Evolutionary conservation across 2,888 invertebrate species (phyloP), one percentile per base, ranked within the genome.

Genomic region (Embidobia sp.): DNA sequence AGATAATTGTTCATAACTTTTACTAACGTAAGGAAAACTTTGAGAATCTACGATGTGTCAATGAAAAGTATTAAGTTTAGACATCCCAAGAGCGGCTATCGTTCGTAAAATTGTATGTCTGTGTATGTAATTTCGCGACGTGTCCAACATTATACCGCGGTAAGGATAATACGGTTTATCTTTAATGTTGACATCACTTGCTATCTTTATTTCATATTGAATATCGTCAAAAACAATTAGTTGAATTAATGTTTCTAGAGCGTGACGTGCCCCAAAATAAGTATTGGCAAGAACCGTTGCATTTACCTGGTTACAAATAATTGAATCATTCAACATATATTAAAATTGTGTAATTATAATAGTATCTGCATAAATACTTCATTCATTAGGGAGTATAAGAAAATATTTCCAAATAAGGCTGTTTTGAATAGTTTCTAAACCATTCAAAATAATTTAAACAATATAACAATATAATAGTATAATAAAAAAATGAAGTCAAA

Each of bases 1-100:
- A 79, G 7, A 31, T 1, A 46, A 26, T 13, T 33, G 33, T 3
- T 10, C 3, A 10, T 11, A 33, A 33, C 4, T 42, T 19, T 42
- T 19, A 10, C 95, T 93, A 63, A 94, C 94, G 84, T 96, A 94
- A 0, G 98, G 98, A 87, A 98, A 98, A 82, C 98, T 97, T 79
- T 98, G 97, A 13, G 96, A 95, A 90, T 98, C 98, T 0, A 96
- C 96, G 59, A 97, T 95, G 84, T 97, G 96, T 98, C 98, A 98
- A 86, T 98, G 98, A 90, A 98, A 95, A 0, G 96, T 95, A 87
- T 98, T 98, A 83, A 98, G 86, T 89, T 98, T 98, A 22, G 95
- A 95, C 86, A 94, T 93, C 0, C 95, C 94, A 97, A 98, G 97
- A 0, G 93, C 97, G 84, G 97, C 97, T 82, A 98, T 91, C 5